These are phyloP conservation scores for Phataginus tetradactyla DNA, from an alignment of 2,797 vertebrate genomes.

Conservation along the genomic window DNA sequence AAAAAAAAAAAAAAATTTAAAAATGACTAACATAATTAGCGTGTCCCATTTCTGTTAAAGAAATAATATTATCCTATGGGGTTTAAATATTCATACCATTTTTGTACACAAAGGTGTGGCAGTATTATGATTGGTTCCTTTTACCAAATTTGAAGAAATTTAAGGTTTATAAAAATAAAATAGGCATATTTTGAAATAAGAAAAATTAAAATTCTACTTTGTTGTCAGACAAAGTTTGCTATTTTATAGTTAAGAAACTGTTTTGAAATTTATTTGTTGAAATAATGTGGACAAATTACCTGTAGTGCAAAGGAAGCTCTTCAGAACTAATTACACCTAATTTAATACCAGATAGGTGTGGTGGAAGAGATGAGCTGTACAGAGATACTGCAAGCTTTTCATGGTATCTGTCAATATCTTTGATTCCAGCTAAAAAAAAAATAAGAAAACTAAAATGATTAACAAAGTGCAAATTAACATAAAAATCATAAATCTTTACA, in stretches of 20 bases:
- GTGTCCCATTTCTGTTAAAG: neutral
- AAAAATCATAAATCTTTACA: neutral
- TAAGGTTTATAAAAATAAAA: conserved; percentile 47
- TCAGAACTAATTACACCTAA: conserved; percentile 94
- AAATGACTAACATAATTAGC: neutral
- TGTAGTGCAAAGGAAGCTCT: conserved; percentile 95
- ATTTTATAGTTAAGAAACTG: conserved; percentile 35
- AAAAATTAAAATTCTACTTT: conserved; percentile 42
- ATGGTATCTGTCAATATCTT: conserved; percentile 97
- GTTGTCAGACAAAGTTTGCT: neutral
- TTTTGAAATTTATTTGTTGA: conserved; percentile 33
- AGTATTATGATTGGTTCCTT: neutral
- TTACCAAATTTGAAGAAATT: conserved; percentile 3
- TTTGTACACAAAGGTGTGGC: neutral
- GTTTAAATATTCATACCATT: neutral
- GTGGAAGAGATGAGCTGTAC: conserved; percentile 90
- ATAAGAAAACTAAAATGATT: neutral
- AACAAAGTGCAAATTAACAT: conserved; percentile 30
- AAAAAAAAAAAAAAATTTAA: conserved; percentile 33
- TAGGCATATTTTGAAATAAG: neutral
- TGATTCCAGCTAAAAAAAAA: conserved; percentile 91
- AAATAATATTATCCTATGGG: neutral
- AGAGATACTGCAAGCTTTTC: conserved; percentile 96
- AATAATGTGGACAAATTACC: conserved; percentile 83
- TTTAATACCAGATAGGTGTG: conserved; percentile 89